Conservation (phyloP, 1,140 invertebrate genomes). For the Bombus confusus region DNA sequence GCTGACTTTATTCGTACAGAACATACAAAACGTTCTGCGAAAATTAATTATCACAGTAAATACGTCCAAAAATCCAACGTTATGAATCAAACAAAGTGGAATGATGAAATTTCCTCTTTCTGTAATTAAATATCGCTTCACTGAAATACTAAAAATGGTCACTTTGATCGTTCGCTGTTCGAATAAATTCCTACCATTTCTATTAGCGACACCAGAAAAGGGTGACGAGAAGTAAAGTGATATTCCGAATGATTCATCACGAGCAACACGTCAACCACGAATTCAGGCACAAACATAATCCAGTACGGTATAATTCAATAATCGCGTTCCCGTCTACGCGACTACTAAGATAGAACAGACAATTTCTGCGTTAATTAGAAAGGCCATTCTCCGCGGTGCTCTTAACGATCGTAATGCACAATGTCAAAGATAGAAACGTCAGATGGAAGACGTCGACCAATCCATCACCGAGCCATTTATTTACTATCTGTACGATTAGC, state of each 20-base stretch:
- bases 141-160: background rate
- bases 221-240: background rate
- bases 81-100: background rate
- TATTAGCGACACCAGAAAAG: background rate
- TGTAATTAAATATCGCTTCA: background rate
- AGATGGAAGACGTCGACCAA: slow-evolving; percentile 59
- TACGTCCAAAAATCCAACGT: background rate
- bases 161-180: no score
- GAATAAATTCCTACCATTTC: background rate
- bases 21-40: background rate
- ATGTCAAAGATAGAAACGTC: slow-evolving; percentile 70
- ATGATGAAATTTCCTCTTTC: background rate
- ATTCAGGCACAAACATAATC: slow-evolving; percentile 38
- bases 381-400: slow-evolving; percentile 61
- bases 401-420: slow-evolving; percentile 59
- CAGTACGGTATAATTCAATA: slow-evolving; percentile 63
- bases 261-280: slow-evolving; percentile 34
- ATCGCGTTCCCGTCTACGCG: slow-evolving; percentile 26
- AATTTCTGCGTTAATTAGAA: slow-evolving; percentile 70
- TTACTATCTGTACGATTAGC: slow-evolving; percentile 46
- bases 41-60: background rate
- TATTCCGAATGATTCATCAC: slow-evolving; percentile 25
- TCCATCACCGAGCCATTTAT: slow-evolving; percentile 55
- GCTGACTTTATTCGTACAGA: background rate
- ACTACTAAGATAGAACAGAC: slow-evolving; percentile 30